Percentiles rank a stretch among this genome's conserved stretches.
Conservation (phyloP, 2,888 invertebrate species). For the Tipula vernalis region DNA sequence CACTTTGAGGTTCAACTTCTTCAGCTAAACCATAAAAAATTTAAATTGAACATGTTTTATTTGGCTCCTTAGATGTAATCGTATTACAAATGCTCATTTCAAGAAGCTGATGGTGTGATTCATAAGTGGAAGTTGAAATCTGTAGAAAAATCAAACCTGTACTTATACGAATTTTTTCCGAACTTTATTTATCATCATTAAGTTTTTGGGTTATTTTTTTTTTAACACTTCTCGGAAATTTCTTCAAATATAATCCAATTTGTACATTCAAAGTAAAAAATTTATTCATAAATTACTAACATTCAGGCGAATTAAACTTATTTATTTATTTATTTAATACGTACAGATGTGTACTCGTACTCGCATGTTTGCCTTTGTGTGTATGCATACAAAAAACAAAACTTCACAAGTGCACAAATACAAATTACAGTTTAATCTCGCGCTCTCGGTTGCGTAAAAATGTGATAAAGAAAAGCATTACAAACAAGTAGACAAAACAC, state of each 20-base stretch:
- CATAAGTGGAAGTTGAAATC: neutral
- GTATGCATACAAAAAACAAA: neutral
- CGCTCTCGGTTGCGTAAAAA: neutral
- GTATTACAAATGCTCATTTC: too few relatives aligned
- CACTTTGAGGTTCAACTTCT: too few relatives aligned
- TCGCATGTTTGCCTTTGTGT: too few relatives aligned
- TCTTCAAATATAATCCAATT: neutral
- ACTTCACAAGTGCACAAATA: neutral
- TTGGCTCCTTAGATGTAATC: too few relatives aligned
- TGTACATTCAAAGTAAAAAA: neutral
- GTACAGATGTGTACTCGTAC: neutral
- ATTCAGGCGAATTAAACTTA: neutral
- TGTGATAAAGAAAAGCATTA: neutral
- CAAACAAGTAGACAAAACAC: neutral
- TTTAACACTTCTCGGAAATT: neutral
- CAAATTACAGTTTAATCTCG: neutral
- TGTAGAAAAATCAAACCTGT: neutral
- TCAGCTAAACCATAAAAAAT: too few relatives aligned
- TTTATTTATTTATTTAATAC: neutral
- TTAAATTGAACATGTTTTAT: too few relatives aligned
- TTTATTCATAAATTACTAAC: neutral
- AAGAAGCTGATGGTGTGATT: too few relatives aligned
- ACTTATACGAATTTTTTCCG: neutral
- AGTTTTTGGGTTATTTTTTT: neutral
- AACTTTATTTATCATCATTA: neutral